A percentile compares a stretch with the other conserved stretches of the same genome.
Conservation (phyloP, 1,140 invertebrate species). For the Araneus ventricosus region DNA sequence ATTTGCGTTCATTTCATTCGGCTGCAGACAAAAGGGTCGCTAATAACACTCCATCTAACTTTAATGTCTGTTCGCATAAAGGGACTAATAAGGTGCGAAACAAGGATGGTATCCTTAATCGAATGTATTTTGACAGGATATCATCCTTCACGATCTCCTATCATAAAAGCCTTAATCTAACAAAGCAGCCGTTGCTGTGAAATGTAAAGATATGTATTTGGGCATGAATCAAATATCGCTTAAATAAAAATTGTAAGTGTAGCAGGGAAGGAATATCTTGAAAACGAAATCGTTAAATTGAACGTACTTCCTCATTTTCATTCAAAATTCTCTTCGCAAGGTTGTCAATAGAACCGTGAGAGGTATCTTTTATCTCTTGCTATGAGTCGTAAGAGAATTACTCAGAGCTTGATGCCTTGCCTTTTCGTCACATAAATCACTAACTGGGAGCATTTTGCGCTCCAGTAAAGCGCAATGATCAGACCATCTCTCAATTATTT, state of each 20-base stretch:
- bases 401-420: constrained; percentile 45
- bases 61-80: background rate
- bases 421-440: constrained; percentile 67
- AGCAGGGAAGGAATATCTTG: background rate
- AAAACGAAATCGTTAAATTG: constrained; percentile 24
- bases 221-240: constrained; percentile 16
- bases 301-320: constrained; percentile 36
- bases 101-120: constrained; percentile 19
- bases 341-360: constrained; percentile 48
- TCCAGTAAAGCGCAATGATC: constrained; percentile 60
- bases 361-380: constrained; percentile 32
- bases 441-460: constrained; percentile 51
- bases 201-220: background rate
- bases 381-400: constrained; percentile 31
- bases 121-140: constrained; percentile 25
- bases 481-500: constrained; percentile 69
- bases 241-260: constrained; percentile 18
- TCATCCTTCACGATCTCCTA: constrained; percentile 24
- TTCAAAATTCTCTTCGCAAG: constrained; percentile 55
- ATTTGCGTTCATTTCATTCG: background rate
- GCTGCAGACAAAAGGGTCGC: background rate
- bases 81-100: background rate
- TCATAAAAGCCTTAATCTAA: constrained; percentile 27
- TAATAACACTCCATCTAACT: background rate
- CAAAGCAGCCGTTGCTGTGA: background rate